phyloP scores from a whole-genome alignment of 2,888 invertebrate genomes.

The Argyresthia goedartella region DNA sequence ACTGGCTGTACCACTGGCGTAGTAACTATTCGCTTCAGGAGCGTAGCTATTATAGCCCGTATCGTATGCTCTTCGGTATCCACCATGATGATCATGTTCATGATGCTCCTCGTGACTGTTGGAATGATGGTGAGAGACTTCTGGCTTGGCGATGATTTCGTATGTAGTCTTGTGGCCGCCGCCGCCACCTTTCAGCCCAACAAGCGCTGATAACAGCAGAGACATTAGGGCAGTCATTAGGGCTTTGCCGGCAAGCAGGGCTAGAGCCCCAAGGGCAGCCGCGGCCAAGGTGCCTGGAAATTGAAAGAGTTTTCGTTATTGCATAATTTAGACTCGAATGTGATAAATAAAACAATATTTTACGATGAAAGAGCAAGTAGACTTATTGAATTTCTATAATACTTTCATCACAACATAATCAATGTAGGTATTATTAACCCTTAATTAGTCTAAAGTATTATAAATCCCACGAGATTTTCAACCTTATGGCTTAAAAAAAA shows the following conservation, averaged over 20 bases:
- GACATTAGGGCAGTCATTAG: conserved; percentile 86
- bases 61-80: conserved; percentile 69
- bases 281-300: conserved; percentile 76
- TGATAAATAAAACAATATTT: no score
- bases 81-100: conserved; percentile 64
- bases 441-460: no score
- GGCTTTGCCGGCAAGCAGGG: conserved; percentile 86
- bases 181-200: conserved; percentile 79
- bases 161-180: conserved; percentile 83
- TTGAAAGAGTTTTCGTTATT: not conserved
- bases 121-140: conserved; percentile 78
- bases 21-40: conserved; percentile 41
- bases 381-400: no score
- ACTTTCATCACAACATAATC: no score
- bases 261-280: conserved; percentile 79
- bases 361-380: no score
- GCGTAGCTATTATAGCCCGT: conserved; percentile 49
- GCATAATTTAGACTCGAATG: no score
- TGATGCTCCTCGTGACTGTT: conserved; percentile 79
- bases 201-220: conserved; percentile 79
- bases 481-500: no score
- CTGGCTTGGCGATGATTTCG: conserved; percentile 86
- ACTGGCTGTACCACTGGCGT: not conserved
- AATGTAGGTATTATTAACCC: no score
- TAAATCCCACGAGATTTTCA: no score